phyloP scores from a whole-genome alignment of 2,888 invertebrate genomes.

The Rhagium mordax region DNA sequence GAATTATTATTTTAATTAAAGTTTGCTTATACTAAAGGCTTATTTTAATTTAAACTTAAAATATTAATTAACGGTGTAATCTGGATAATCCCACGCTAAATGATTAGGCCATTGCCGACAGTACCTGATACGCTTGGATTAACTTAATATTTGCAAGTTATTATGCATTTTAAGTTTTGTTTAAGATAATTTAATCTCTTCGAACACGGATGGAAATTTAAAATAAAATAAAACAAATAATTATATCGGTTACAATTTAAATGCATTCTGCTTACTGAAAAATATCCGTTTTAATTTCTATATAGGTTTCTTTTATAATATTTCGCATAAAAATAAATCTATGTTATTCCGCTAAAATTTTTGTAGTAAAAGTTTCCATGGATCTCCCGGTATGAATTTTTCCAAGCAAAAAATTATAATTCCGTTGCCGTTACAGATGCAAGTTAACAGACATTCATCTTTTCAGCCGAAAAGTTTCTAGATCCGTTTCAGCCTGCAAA shows the following conservation, averaged over 20 bases:
- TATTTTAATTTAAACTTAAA: slow-evolving; percentile 4
- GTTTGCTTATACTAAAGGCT: neutral
- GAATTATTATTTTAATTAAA: slow-evolving; percentile 19
- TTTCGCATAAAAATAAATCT: too few species aligned
- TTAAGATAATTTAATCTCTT: neutral
- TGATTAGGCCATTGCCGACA: neutral
- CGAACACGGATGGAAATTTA: neutral
- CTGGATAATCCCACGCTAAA: neutral
- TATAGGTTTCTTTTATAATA: too few species aligned
- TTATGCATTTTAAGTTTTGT: neutral
- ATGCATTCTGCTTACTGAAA: too few species aligned
- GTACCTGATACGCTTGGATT: neutral
- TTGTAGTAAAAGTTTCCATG: too few species aligned
- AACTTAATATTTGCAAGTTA: neutral
- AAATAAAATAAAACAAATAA: too few species aligned
- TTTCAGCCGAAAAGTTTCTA: neutral
- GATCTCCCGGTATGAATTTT: too few species aligned
- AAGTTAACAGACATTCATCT: neutral
- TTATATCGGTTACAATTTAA: too few species aligned
- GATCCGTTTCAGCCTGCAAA: neutral
- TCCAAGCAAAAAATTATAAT: neutral
- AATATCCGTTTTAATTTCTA: too few species aligned
- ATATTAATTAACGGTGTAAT: slow-evolving; percentile 4
- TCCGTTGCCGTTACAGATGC: neutral
- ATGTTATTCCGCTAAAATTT: too few species aligned